phyloP scores from a whole-genome alignment of 2,113 vertebrate species.

The Pterocles burchelli region DNA sequence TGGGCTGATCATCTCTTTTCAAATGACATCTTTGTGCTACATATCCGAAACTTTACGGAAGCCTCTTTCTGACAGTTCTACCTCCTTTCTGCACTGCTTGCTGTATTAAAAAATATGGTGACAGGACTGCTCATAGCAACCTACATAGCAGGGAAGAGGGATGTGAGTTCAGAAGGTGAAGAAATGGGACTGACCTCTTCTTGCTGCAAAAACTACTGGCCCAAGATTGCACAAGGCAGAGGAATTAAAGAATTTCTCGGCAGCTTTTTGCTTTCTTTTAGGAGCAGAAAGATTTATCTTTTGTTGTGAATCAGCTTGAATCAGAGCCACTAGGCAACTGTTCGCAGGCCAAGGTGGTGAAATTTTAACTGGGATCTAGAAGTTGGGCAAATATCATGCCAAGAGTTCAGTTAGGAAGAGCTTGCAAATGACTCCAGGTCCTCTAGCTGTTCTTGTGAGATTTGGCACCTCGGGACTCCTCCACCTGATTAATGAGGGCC shows the following conservation, averaged over 20 bases:
- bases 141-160: not conserved
- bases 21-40: not conserved
- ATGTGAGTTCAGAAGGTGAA: not conserved
- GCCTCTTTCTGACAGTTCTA: not conserved
- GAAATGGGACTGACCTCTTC: not conserved
- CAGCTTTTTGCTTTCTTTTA: constrained; percentile 3
- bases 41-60: not conserved
- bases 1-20: not conserved
- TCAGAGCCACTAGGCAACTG: not conserved
- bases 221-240: not conserved
- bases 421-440: not conserved
- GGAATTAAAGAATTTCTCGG: not conserved
- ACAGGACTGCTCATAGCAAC: not conserved
- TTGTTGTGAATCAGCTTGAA: constrained; percentile 15
- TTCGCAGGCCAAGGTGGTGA: not conserved
- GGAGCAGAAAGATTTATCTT: constrained; percentile 37
- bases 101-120: not conserved
- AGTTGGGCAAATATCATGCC: not conserved
- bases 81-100: not conserved
- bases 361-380: constrained; percentile 9
- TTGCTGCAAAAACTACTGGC: not conserved
- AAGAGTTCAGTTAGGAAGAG: not conserved
- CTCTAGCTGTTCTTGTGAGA: not conserved
- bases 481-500: constrained; percentile 24
- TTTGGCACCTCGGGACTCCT: not conserved